Conservation (phyloP, 2,113 vertebrate genomes). For the Eulemur rufifrons region DNA sequence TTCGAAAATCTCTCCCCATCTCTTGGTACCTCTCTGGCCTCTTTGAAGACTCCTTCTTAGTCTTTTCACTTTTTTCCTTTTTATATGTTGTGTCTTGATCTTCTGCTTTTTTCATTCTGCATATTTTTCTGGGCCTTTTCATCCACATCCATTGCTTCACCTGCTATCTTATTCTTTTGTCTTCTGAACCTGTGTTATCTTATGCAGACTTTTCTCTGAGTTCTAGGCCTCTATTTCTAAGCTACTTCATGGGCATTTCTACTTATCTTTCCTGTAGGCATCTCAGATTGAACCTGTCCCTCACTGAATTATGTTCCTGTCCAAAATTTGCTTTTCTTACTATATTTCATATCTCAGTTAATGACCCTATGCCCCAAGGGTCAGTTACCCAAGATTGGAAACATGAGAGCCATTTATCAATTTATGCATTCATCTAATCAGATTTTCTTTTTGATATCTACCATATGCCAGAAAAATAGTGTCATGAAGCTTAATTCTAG, state of each 20-base stretch:
- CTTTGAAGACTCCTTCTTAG: not conserved
- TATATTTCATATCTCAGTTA: not conserved
- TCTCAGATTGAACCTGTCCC: not conserved
- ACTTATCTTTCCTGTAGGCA: not conserved
- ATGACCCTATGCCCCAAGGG: not conserved
- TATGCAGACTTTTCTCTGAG: not conserved
- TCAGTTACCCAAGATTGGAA: not conserved
- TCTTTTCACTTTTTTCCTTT: constrained; percentile 35
- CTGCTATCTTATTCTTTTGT: not conserved
- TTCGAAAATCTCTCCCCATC: not conserved
- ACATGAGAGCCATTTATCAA: not conserved
- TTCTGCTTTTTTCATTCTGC: not conserved
- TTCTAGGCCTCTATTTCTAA: not conserved
- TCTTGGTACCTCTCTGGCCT: not conserved
- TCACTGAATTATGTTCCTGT: not conserved
- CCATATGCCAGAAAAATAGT: not conserved
- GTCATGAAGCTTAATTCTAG: not conserved
- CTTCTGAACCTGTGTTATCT: not conserved
- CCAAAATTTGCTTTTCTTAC: not conserved
- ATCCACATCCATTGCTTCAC: not conserved
- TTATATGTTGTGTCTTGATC: not conserved
- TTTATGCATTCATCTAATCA: not conserved
- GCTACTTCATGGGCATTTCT: not conserved
- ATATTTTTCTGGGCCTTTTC: not conserved
- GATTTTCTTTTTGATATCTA: not conserved